A percentile compares a stretch with the other conserved stretches of the same genome.
phyloP scores from a whole-genome alignment of 2,797 vertebrate genomes.

The Lutjanus campechanus region DNA sequence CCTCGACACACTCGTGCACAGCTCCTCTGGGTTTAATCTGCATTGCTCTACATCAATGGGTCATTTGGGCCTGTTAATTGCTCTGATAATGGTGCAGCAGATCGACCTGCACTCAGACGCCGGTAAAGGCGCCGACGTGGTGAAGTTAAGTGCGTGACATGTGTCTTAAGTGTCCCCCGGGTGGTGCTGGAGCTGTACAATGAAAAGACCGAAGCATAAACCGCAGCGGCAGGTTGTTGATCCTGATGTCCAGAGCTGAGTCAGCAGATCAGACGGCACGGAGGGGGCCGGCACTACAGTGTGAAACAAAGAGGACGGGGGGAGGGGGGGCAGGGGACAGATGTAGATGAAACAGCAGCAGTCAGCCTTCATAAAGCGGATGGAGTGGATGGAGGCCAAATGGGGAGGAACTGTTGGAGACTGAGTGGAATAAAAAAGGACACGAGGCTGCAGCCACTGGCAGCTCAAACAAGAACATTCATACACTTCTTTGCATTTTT shows the following conservation, averaged over 20 bases:
- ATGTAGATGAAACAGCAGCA: constrained; percentile 80
- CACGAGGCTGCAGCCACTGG: too few species aligned
- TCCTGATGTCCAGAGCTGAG: constrained; percentile 62
- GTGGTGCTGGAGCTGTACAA: constrained; percentile 52
- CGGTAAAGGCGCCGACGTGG: constrained; percentile 46
- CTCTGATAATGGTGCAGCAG: constrained; percentile 71
- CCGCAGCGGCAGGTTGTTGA: constrained; percentile 47
- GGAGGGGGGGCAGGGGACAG: constrained; percentile 68
- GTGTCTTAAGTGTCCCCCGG: constrained; percentile 70
- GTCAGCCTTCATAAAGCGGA: constrained; percentile 82
- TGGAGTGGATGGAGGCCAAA: constrained; percentile 76
- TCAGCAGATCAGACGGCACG: constrained; percentile 66
- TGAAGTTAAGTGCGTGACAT: constrained; percentile 65
- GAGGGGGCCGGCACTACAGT: constrained; percentile 70
- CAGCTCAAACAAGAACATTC: too few species aligned
- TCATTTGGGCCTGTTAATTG: constrained; percentile 75
- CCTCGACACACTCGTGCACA: constrained; percentile 51
- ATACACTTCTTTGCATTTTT: too few species aligned
- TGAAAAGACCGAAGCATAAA: constrained; percentile 68
- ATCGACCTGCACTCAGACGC: constrained; percentile 69
- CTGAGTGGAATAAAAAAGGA: constrained; percentile 57
- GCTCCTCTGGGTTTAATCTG: constrained; percentile 69
- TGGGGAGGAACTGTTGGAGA: constrained; percentile 84
- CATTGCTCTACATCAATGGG: constrained; percentile 52
- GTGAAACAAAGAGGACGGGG: constrained; percentile 69